Conservation (phyloP, 2,888 invertebrate genomes). For the Suillia variegata region DNA sequence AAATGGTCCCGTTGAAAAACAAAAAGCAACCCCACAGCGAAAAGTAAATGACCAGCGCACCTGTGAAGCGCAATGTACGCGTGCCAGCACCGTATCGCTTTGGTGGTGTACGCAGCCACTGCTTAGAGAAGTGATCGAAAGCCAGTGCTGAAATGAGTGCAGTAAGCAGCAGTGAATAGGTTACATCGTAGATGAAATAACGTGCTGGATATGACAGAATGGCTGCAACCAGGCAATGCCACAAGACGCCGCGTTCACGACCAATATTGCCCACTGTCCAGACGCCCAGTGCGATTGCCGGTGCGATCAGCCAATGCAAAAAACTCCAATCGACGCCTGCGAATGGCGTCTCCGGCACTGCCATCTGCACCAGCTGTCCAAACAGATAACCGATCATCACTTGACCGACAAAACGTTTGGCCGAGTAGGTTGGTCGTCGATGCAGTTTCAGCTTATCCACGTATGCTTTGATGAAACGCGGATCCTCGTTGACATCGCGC, state of each 20-base stretch:
- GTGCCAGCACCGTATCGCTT: conserved; percentile 61
- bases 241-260: conserved; percentile 75
- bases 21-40: conserved; percentile 79
- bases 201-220: conserved; percentile 71
- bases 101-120: conserved; percentile 75
- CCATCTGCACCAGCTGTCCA: conserved; percentile 75
- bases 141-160: conserved; percentile 70
- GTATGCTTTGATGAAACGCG: conserved; percentile 69
- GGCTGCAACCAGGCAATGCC: conserved; percentile 73
- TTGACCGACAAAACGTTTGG: conserved; percentile 77
- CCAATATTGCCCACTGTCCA: conserved; percentile 92
- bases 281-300: conserved; percentile 78
- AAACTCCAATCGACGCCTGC: conserved; percentile 73
- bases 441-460: conserved; percentile 67
- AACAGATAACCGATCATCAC: conserved; percentile 80
- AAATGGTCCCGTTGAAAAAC: conserved; percentile 86
- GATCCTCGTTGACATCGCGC: conserved; percentile 78
- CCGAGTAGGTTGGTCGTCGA: conserved; percentile 82
- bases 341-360: conserved; percentile 77
- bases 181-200: conserved; percentile 76
- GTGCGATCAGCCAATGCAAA: conserved; percentile 74
- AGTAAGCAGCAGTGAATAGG: conserved; percentile 72
- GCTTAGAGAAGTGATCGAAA: conserved; percentile 78
- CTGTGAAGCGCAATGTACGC: conserved; percentile 66
- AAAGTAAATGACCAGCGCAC: conserved; percentile 72